Evolutionary conservation across 1,140 invertebrate genomes (phyloP), one percentile per base, ranked within the genome.

Genomic region (Nasonia longicornis): DNA sequence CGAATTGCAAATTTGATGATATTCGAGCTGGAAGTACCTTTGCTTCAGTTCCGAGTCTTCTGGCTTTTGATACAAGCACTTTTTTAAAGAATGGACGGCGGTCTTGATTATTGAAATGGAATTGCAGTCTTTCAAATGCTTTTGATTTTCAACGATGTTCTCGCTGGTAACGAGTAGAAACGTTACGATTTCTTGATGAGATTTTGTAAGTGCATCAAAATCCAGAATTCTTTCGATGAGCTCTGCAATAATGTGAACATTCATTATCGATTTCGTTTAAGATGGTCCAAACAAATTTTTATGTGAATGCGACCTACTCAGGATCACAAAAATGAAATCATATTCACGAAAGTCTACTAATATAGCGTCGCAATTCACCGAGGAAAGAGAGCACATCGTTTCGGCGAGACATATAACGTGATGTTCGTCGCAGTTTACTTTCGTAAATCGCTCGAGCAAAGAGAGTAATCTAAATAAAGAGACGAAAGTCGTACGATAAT

Each of bases 1-100:
- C 52, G 7, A 78, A 78, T 69, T 26, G 16, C 26, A 42, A 67
- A 45, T 38, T 78, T 69, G 6, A 11, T 45, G 35, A 20, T 73
- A 3, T 52, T 74, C 8, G 20, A 8, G n/a, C 14, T 7, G 22
- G 31, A 69, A 8, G 72, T 84, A 89, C 87, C 87, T 84, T 79
- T 88, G 85, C 58, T 89, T 87, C 20, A 87, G 63, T 63, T 86
- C 66, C 66, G 84, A 87, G 78, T 89, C 87, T 7, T 85, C 74
- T 8, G 75, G 29, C 22, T 84, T 87, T 45, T 79, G 74, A 31
- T 84, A 26, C 1, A 80, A 38, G 48, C 83, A 88, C 75, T 82
- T 81, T 12, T 82, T 20, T 6, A 89, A 76, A 20, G 88, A 58
- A 64, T 81, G 64, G n/a, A 77, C 52, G 29, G 81, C 10, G 7